Evolutionary conservation across 2,113 vertebrate species (phyloP).

Genomic region (Micronisus gabar): DNA sequence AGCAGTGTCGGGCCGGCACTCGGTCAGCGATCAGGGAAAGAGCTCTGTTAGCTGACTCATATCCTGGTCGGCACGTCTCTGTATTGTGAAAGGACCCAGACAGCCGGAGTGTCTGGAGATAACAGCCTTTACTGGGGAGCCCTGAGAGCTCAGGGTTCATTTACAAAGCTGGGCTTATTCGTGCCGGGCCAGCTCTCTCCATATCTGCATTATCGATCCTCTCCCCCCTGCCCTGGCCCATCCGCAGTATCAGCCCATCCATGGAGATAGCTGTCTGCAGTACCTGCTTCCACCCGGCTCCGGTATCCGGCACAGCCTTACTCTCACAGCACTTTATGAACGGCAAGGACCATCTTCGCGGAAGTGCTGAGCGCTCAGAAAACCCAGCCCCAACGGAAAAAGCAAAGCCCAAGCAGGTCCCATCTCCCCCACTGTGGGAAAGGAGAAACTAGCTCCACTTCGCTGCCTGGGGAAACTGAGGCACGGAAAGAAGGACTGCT

Average conservation of each 20-base stretch:
- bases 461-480: not conserved
- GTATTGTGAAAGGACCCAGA: conserved; percentile 48
- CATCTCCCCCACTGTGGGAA: fast-evolving
- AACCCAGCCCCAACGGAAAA: not conserved
- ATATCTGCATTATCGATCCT: not conserved
- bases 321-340: not conserved
- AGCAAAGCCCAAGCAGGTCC: not conserved
- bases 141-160: conserved; percentile 12
- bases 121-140: conserved; percentile 4
- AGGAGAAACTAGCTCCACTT: not conserved
- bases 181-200: not conserved
- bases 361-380: not conserved
- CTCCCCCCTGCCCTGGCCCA: not conserved
- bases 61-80: conserved; percentile 47
- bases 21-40: conserved; percentile 25
- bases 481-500: fast-evolving
- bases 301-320: not conserved
- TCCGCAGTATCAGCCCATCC: conserved; percentile 20
- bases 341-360: not conserved
- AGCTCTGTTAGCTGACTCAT: conserved; percentile 57
- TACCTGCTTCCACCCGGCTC: conserved; percentile 9
- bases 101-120: conserved; percentile 56
- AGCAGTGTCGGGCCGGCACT: not conserved
- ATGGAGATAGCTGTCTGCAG: conserved; percentile 9
- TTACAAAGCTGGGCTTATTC: conserved; percentile 44